A percentile compares a stretch with the other conserved stretches of the same genome.
Conservation (phyloP, 2,888 invertebrate species). For the Timandra comae region DNA sequence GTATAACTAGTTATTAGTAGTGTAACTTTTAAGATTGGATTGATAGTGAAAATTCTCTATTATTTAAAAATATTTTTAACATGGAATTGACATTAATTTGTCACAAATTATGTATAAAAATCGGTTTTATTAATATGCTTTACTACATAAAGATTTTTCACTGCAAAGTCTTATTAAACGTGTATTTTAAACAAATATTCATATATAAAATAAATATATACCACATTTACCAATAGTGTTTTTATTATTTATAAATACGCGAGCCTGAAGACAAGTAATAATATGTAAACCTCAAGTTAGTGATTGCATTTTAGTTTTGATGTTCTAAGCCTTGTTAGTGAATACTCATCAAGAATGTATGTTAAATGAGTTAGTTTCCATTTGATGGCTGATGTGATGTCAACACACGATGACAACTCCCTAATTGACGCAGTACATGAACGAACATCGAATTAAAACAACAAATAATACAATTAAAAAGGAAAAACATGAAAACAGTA, state of each 20-base stretch:
- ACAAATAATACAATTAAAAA: constrained; percentile 25
- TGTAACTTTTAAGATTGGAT: neutral
- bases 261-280: constrained; percentile 63
- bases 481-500: constrained; percentile 31
- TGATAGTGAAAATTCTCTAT: too few species aligned
- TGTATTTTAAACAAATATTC: neutral
- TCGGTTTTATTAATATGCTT: too few species aligned
- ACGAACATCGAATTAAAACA: constrained; percentile 25
- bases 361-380: constrained; percentile 52
- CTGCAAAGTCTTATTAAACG: neutral
- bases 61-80: too few species aligned
- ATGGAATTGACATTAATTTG: too few species aligned
- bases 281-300: constrained; percentile 50
- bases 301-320: constrained; percentile 46
- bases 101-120: too few species aligned
- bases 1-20: neutral
- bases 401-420: constrained; percentile 44
- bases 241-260: constrained; percentile 5
- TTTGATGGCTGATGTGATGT: constrained; percentile 35
- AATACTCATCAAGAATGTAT: constrained; percentile 33
- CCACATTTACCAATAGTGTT: neutral
- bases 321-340: constrained; percentile 62
- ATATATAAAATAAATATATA: neutral
- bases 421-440: constrained; percentile 54
- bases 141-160: neutral